Evolutionary conservation across 2,888 invertebrate species (phyloP).

Genomic region (Rutpela maculata): DNA sequence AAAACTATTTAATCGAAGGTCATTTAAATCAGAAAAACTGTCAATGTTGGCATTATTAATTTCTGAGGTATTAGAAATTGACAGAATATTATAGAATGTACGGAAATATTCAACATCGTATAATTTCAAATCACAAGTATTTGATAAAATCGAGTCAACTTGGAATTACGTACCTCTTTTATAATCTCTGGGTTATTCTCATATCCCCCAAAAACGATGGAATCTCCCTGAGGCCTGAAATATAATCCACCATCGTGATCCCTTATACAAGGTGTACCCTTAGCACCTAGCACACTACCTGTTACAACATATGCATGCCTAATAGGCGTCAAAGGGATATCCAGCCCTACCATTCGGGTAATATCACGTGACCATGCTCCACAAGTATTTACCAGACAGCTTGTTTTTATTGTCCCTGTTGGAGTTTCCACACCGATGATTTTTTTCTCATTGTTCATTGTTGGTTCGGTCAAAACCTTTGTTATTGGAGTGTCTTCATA

Average conservation of each 20-base stretch:
- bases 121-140: too few relatives aligned
- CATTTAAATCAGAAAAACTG: too few relatives aligned
- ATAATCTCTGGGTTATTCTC: slow-evolving; percentile 89
- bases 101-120: too few relatives aligned
- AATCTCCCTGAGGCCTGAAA: slow-evolving; percentile 89
- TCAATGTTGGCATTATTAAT: too few relatives aligned
- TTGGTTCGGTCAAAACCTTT: slow-evolving; percentile 79
- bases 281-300: slow-evolving; percentile 84
- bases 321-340: slow-evolving; percentile 87
- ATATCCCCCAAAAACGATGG: slow-evolving; percentile 91
- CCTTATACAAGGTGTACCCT: slow-evolving; percentile 87
- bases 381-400: slow-evolving; percentile 86
- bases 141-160: too few relatives aligned
- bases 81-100: too few relatives aligned
- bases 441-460: slow-evolving; percentile 80
- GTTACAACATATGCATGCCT: slow-evolving; percentile 93
- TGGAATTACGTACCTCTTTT: slow-evolving; percentile 80
- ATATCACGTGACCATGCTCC: slow-evolving; percentile 90
- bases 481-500: slow-evolving; percentile 86
- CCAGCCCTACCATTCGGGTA: slow-evolving; percentile 80
- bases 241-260: slow-evolving; percentile 91
- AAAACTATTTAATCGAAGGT: too few relatives aligned
- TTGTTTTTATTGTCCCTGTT: slow-evolving; percentile 84
- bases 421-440: slow-evolving; percentile 87
- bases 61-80: too few relatives aligned